Conservation (phyloP, 2,888 invertebrate species). For the Vannuccia rotundouncinata region DNA sequence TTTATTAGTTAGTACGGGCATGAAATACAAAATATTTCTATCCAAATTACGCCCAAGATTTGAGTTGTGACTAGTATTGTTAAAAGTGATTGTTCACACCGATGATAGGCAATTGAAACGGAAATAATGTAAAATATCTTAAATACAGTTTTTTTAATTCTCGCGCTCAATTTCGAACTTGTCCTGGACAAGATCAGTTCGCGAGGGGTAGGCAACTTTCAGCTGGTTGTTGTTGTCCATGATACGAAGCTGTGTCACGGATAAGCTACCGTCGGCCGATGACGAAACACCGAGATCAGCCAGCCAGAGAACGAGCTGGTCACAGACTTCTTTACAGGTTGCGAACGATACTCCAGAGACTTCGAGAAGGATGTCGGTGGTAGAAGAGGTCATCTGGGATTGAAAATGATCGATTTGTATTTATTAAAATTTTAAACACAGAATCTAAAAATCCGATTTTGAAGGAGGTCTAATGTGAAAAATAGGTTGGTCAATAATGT, state of each 20-base stretch:
- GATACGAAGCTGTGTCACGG: slow-evolving; percentile 67
- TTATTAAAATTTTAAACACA: background rate
- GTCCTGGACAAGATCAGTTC: slow-evolving; percentile 62
- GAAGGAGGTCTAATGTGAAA: no score
- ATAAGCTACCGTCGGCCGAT: slow-evolving; percentile 44
- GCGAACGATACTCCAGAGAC: slow-evolving; percentile 68
- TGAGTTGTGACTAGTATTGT: no score
- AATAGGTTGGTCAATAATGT: no score
- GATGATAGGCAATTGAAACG: no score
- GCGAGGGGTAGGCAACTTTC: slow-evolving; percentile 72
- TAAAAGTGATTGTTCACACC: no score
- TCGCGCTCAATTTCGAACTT: background rate
- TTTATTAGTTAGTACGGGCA: no score
- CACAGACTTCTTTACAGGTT: slow-evolving; percentile 65
- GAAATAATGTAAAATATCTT: no score
- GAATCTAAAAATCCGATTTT: no score
- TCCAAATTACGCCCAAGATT: no score
- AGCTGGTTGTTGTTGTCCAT: slow-evolving; percentile 66
- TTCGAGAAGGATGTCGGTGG: slow-evolving; percentile 67
- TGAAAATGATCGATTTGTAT: slow-evolving; percentile 33
- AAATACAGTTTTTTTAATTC: no score
- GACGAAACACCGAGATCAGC: slow-evolving; percentile 43
- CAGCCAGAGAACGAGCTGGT: slow-evolving; percentile 65
- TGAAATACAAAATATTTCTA: no score
- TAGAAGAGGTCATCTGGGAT: slow-evolving; percentile 65